These are phyloP conservation scores for Aspidiotus destructor DNA, from an alignment of 2,888 invertebrate species.

Conservation along the genomic window DNA sequence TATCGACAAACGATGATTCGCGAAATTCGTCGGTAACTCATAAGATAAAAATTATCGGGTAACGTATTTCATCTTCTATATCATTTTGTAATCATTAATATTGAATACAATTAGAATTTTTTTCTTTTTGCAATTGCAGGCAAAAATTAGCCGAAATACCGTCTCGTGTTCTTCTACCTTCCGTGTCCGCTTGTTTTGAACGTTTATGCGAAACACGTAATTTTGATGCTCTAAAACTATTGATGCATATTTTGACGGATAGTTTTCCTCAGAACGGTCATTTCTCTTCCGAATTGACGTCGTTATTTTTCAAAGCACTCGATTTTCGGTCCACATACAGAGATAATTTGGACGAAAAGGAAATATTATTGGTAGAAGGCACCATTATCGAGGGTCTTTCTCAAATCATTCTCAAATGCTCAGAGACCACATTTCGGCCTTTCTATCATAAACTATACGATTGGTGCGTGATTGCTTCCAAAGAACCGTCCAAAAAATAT, in stretches of 20 bases:
- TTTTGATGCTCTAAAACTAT: slow-evolving; percentile 54
- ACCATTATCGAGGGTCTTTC: slow-evolving; percentile 68
- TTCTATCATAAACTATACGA: slow-evolving; percentile 77
- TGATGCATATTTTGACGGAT: slow-evolving; percentile 68
- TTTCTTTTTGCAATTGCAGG: slow-evolving; percentile 38
- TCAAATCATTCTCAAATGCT: slow-evolving; percentile 71
- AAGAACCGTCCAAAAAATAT: slow-evolving; percentile 51
- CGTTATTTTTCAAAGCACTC: slow-evolving; percentile 63
- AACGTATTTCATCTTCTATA: slow-evolving; percentile 15
- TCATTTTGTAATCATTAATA: not conserved
- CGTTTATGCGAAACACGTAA: slow-evolving; percentile 51
- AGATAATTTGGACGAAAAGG: slow-evolving; percentile 6
- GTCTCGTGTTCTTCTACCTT: slow-evolving; percentile 65
- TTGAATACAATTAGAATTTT: too few species aligned
- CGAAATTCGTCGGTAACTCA: slow-evolving; percentile 33
- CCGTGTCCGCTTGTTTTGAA: slow-evolving; percentile 56
- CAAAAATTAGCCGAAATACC: slow-evolving; percentile 62
- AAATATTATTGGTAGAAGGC: slow-evolving; percentile 53
- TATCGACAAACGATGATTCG: slow-evolving; percentile 3
- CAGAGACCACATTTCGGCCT: slow-evolving; percentile 79
- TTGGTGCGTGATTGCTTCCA: slow-evolving; percentile 64
- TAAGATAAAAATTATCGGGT: slow-evolving; percentile 39
- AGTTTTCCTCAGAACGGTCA: slow-evolving; percentile 49
- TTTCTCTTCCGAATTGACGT: slow-evolving; percentile 46
- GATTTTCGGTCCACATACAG: slow-evolving; percentile 50